Conservation (phyloP, 2,888 invertebrate species). For the Metallyticus violacea region DNA sequence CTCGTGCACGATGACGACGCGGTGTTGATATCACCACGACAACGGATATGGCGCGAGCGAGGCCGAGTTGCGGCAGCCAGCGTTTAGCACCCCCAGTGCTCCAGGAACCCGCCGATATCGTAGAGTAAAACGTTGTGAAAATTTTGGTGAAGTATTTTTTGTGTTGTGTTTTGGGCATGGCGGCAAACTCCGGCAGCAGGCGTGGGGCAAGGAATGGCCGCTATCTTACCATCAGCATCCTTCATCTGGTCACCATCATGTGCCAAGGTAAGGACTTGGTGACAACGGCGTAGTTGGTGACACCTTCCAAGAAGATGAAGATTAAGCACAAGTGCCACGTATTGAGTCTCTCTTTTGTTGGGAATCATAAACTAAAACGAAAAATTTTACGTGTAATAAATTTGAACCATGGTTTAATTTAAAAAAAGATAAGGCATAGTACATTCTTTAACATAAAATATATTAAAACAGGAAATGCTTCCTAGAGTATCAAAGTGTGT, state of each 20-base stretch:
- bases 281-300: neutral
- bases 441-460: too few species aligned
- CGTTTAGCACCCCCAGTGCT: neutral
- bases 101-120: neutral
- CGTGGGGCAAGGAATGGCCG: constrained; percentile 38
- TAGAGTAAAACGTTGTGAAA: neutral
- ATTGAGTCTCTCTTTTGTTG: neutral
- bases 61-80: neutral
- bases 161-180: neutral
- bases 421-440: too few species aligned
- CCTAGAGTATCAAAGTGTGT: too few species aligned
- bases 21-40: neutral
- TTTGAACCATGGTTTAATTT: too few species aligned
- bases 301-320: neutral
- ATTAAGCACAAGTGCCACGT: neutral
- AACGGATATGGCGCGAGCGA: neutral
- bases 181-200: neutral
- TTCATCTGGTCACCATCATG: constrained; percentile 48
- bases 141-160: neutral
- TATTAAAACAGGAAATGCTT: too few species aligned
- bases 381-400: too few species aligned
- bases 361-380: neutral
- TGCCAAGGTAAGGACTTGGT: constrained; percentile 43
- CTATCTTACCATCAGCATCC: constrained; percentile 45
- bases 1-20: neutral